Evolutionary conservation across 92 coral and sea anemone genomes (phyloP), one percentile per base, ranked within the genome.

Genomic region (Porites cylindrica): DNA sequence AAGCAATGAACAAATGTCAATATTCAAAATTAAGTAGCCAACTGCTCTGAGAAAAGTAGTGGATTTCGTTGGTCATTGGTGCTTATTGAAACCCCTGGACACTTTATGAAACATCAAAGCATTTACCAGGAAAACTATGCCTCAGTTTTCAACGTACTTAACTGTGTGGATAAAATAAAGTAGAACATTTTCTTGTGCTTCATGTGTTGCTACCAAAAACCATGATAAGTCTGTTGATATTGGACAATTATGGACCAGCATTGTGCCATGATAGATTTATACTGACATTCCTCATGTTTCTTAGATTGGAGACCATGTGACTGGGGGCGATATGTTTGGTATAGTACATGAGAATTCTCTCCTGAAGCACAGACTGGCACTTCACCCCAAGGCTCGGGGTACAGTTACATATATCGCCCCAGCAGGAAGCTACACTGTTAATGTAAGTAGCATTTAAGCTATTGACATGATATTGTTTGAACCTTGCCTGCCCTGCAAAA

Each of bases 251-350:
- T 56, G 61, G 7, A 56, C 11, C 2, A 2, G 12, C 16, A 56
- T 10, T 10, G 16, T 10, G 8, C 61, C 13, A 56, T 10, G 61
- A 56, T 10, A 11, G 61, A 38, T 38, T 38, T 4, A 38, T 38
- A 38, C 61, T 10, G 61, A 56, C 4, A 10, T 14, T 56, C 0
- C 16, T 1, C 11, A 56, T 56, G 61, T 74, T 50, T 10, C n/a
- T 18, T 23, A 97, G 99, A 89, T 95, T 82, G 99, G 99, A 16
- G 98, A 97, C 78, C 99, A 97, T 69, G 91, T 97, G 14, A 95
- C 99, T 51, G 98, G 99, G 60, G 98, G 98, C 4, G 99, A 97
- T 81, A 92, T 95, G 20, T 97, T 85, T 93, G 99, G 99, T 14
- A 82, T 91, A 32, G 99, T 97, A 32, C 95, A 93, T 43, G 99